Base-by-base conservation (phyloP, 2,888 invertebrate species). In the Drosophila barbarae region DNA sequence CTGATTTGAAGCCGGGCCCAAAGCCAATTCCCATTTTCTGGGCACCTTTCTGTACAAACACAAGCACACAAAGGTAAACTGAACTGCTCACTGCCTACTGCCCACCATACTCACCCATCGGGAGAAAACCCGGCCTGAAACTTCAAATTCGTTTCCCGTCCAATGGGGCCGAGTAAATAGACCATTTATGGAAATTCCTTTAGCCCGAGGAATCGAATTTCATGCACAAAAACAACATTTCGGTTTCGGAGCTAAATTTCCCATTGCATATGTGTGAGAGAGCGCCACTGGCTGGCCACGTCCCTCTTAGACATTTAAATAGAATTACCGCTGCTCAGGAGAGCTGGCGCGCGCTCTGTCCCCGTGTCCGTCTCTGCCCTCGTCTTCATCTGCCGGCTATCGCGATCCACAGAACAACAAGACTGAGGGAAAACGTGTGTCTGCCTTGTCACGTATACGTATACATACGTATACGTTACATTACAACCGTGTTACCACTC, bases 201-300 rank as follows among this genome's bases (percentile, higher is more conserved):
- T 78, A 76, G 76, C 75, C 77, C 78, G 83, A 79, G 87, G 88
- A 84, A 84, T 88, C 88, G 85, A 86, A 87, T 88, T 88, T 88
- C 88, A 88, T 76, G 74, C 71, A 80, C 80, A 77, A 77, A 77
- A 80, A 78, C 72, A 75, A 80, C 38, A 60, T 61, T 68, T 68
- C 52, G n/a, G 39, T 64, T 71, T 63, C 63, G 56, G 78, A 71
- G 72, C 68, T 66, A 46, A 57, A 67, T 73, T 73, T 71, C 63
- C 69, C 68, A 50, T 13, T 52, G 36, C 47, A 58, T 58, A 36
- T 51, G 44, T 65, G 57, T 46, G 54, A 49, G 70, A 58, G 65
- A 71, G 72, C 74, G 77, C 80, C 76, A 83, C 83, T 80, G 80
- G 83, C 74, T 76, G 74, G 83, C 44, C 53, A 50, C 74, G 83